Conservation (phyloP, 2,113 vertebrate genomes). For the Lipotes vexillifer region DNA sequence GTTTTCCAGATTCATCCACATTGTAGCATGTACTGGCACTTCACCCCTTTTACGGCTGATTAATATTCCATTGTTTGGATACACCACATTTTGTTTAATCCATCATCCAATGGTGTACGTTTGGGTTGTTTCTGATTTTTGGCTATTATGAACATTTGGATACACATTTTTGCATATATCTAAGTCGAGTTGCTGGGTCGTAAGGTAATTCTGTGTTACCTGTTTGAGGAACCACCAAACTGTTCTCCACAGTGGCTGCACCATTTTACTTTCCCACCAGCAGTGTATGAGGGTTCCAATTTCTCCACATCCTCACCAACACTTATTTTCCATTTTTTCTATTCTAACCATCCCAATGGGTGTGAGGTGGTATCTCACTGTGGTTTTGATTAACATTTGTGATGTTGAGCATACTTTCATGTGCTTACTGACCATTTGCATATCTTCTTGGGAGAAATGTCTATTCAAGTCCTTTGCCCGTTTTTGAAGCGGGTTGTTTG, state of each 20-base stretch:
- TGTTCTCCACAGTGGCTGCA: neutral
- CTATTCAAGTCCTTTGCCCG: neutral
- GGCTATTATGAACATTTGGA: neutral
- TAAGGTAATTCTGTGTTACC: neutral
- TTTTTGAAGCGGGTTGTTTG: neutral
- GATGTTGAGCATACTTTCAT: neutral
- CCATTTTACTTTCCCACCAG: neutral
- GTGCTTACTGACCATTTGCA: neutral
- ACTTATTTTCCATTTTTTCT: neutral
- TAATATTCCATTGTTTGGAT: too few relatives aligned
- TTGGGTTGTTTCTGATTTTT: neutral
- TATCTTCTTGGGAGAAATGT: neutral
- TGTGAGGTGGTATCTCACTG: neutral
- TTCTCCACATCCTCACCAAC: neutral
- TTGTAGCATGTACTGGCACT: neutral
- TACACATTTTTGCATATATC: neutral
- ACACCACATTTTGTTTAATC: neutral
- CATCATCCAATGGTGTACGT: rapidly evolving
- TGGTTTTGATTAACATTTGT: neutral
- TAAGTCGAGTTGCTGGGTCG: too few relatives aligned
- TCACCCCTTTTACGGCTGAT: neutral
- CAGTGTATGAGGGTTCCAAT: rapidly evolving
- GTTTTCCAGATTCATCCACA: neutral
- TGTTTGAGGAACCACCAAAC: neutral
- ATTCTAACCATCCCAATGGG: too few relatives aligned